Evolutionary conservation across 2,888 invertebrate genomes (phyloP), one percentile per base, ranked within the genome.

Genomic region (Archaeoteleia sp.): DNA sequence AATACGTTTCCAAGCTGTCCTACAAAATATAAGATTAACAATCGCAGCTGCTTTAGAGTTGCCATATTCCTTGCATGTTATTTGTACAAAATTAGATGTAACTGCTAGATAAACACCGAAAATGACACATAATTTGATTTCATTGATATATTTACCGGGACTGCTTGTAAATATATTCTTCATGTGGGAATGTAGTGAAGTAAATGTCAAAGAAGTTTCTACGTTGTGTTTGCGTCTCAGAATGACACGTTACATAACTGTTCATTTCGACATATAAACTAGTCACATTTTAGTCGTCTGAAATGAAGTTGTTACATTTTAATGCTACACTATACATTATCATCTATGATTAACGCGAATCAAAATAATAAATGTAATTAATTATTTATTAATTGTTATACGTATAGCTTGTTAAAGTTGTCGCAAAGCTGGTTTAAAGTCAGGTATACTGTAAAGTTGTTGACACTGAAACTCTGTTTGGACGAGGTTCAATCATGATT

Each of bases 381-480:
- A 5, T 23, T 23, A 23, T 5, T 23, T 4, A 23, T 23, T 23
- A 23, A 23, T 23, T 23, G n/a, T n/a, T n/a, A 23, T 23, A 23
- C 23, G n/a, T n/a, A n/a, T n/a, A n/a, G n/a, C n/a, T n/a, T n/a
- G n/a, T 15, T 35, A 13, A 13, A 1, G 12, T 55, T 57, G 49
- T 45, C 9, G 57, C 34, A 7, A 32, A 35, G 3, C 15, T 65
- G 55, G 65, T 65, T 65, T 65, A 65, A 65, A 65, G 58, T 65
- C 65, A 65, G 46, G 58, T 53, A n/a, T 42, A 65, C 51, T 45
- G 40, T 62, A 13, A 30, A 13, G 35, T 20, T 35, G n/a, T n/a
- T n/a, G n/a, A n/a, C n/a, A n/a, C n/a, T n/a, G n/a, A n/a, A n/a
- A n/a, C n/a, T n/a, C n/a, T n/a, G n/a, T n/a, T n/a, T n/a, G n/a